Evolutionary conservation across 1,140 invertebrate species (phyloP).

Genomic region (Lepidurus couesii): DNA sequence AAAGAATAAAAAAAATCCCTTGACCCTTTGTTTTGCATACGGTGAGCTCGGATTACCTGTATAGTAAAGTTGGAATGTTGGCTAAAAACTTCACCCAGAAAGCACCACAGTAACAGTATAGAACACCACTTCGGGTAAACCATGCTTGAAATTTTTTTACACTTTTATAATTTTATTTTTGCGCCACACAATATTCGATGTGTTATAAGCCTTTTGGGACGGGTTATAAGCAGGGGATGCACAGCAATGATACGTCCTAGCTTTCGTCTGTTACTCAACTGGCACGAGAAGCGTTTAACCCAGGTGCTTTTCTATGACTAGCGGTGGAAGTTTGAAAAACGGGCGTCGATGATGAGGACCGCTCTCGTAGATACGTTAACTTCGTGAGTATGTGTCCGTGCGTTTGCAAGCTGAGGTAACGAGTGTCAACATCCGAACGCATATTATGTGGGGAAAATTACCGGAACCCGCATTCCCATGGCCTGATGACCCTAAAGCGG

Average conservation of each 20-base stretch:
- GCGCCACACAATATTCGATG: background rate
- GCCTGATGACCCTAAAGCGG: slow-evolving; percentile 8
- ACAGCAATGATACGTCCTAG: background rate
- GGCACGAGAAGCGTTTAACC: slow-evolving; percentile 10
- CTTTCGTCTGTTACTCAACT: background rate
- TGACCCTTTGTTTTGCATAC: background rate
- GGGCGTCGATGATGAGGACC: background rate
- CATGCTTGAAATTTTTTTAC: background rate
- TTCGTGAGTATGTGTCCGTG: background rate
- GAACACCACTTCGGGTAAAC: background rate
- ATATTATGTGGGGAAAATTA: background rate
- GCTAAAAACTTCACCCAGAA: background rate
- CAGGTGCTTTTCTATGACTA: background rate
- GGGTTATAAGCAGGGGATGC: background rate
- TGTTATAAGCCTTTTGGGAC: background rate
- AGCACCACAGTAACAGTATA: background rate
- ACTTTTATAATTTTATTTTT: background rate
- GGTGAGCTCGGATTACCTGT: background rate
- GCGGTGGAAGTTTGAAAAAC: slow-evolving; percentile 9
- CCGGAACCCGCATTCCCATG: background rate
- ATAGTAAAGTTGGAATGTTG: background rate
- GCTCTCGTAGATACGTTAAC: background rate
- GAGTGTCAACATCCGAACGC: slow-evolving; percentile 10
- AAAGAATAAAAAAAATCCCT: background rate
- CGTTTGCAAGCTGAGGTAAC: slow-evolving; percentile 14